Conservation (phyloP, 1,140 invertebrate genomes). For the Heliconius hewitsoni region DNA sequence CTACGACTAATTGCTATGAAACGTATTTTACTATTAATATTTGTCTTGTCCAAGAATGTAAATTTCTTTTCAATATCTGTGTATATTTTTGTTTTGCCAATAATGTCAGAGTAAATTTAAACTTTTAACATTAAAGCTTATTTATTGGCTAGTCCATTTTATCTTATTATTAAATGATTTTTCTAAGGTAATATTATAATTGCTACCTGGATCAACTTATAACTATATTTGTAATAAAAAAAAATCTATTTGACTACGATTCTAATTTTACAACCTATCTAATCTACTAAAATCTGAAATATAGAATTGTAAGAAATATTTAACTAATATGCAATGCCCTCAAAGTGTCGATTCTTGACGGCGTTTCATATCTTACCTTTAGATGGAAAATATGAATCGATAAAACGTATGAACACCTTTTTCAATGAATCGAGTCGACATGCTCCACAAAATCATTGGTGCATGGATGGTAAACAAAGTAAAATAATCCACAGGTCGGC, state of each 20-base stretch:
- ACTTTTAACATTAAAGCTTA: background rate
- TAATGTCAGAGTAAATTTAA: background rate
- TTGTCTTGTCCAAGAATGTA: background rate
- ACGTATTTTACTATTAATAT: slow-evolving; percentile 18
- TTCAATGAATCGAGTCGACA: slow-evolving; percentile 22
- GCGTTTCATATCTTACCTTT: slow-evolving; percentile 20
- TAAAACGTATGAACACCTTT: background rate
- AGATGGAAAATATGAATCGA: background rate
- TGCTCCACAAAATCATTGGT: slow-evolving; percentile 27
- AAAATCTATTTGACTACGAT: background rate
- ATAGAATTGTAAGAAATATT: background rate
- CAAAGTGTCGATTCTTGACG: background rate
- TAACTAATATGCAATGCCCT: background rate
- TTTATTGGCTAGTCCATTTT: no score
- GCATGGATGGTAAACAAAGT: slow-evolving; percentile 16
- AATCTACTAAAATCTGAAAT: slow-evolving; percentile 6
- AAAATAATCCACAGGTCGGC: no score
- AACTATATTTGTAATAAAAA: slow-evolving; percentile 14
- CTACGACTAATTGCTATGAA: slow-evolving; percentile 30
- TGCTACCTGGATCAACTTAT: slow-evolving; percentile 1
- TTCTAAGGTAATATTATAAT: background rate
- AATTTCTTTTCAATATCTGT: background rate
- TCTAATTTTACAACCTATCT: background rate
- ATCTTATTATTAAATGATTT: no score
- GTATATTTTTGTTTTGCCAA: background rate